Evolutionary conservation across 2,797 vertebrate genomes (phyloP), one percentile per base, ranked within the genome.

Genomic region (Tolypeutes matacus): DNA sequence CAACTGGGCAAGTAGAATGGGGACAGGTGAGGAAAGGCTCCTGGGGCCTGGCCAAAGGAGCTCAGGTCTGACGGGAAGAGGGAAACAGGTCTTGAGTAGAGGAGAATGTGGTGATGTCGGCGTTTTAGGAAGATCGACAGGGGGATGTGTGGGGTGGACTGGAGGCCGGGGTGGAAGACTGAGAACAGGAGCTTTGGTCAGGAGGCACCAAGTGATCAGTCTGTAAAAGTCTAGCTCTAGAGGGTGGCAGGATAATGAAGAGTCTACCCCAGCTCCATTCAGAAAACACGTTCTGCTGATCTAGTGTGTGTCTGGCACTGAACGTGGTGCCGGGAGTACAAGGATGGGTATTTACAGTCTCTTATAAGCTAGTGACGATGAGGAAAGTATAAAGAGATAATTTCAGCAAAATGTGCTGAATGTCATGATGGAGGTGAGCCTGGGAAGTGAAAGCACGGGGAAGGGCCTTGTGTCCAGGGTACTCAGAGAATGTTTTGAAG

Each of bases 1-100:
- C 36, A 64, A 13, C 3, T 89, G 85, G 85, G 65, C 42, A 46
- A 62, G 67, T 69, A 67, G 73, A 69, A 15, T 76, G 27, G 70
- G n/a, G 78, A 69, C 89, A 88, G 80, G 86, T 83, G 89, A 78
- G 69, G 89, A 92, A 72, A 96, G 36, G 76, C 36, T 49, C 17
- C 91, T 86, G 91, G 75, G 70, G 34, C 91, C 77, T 13, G 9
- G 91, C 95, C 95, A 86, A 9, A 51, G 91, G 77, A 21, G 1
- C 34, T 86, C 62, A 56, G 91, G 25, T 67, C 89, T 78, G 56
- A 78, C 87, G 67, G 76, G 96, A 85, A 96, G 39, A 67, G 25
- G 60, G 80, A 81, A 67, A 58, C 2, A 65, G 78, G 42, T 69
- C 39, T 91, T n/a, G 83, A 73, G 85, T 7, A 84, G 81, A 94